Evolutionary conservation across 2,113 vertebrate genomes (phyloP), one percentile per base, ranked within the genome.

Genomic region (Engystomops pustulosus): DNA sequence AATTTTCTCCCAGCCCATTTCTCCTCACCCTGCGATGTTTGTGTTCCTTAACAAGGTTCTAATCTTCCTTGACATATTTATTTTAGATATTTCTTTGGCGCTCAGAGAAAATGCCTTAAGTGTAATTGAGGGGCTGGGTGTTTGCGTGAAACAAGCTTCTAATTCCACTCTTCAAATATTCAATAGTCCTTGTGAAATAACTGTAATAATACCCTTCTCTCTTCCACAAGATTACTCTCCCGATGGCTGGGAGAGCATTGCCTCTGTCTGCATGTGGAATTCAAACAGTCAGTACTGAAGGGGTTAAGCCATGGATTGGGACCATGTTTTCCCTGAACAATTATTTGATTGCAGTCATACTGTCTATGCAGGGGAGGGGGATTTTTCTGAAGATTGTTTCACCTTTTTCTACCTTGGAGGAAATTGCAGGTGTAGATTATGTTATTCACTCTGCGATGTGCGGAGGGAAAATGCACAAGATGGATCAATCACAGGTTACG

Each of bases 81-180:
- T 78, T 84, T 76, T 68, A 44, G 45, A 78, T 76, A 76, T 84
- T 69, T 84, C 60, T 69, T 78, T 83, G 49, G 47, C 23, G 14
- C 45, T 41, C 45, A 69, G 45, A 84, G 72, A 78, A 76, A 83
- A 83, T 67, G 70, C 71, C 58, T 67, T 76, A 83, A 76, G 81
- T 78, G 58, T 84, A 84, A 84, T 69, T 77, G 72, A 84, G 72
- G 82, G 82, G 82, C 82, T 69, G 82, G 45, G 41, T 84, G 82
- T 84, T 84, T 84, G 72, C 74, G 18, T 77, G 32, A 78, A 84
- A 76, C 72, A 68, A 68, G 72, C 74, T n/a, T 77, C 32, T 84
- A 78, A 84, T 84, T 84, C 70, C 60, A 75, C 72, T 84, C 72
- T 84, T 84, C 72, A 84, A 78, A 84, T 78, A 84, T 84, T 84